phyloP scores from a whole-genome alignment of 2,797 vertebrate genomes.

The Anolis apletophallus region DNA sequence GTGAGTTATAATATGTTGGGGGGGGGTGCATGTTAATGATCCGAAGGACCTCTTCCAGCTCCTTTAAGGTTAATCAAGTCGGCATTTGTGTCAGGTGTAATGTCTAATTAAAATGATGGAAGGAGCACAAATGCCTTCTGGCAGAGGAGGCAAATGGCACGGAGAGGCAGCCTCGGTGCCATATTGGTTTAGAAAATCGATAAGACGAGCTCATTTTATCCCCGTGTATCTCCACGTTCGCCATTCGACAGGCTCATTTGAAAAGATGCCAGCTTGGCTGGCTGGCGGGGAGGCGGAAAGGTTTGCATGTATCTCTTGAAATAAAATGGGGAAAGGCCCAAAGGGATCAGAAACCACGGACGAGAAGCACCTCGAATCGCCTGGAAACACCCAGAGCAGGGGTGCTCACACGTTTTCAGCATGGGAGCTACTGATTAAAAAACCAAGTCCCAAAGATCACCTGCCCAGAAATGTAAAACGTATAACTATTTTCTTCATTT shows the following conservation, averaged over 20 bases:
- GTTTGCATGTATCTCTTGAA: conserved; percentile 50
- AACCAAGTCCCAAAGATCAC: no score
- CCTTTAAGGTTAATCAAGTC: conserved; percentile 86
- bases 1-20: conserved; percentile 79
- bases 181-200: conserved; percentile 85
- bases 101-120: conserved; percentile 86
- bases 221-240: conserved; percentile 75
- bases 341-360: conserved; percentile 22
- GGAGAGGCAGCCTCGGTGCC: conserved; percentile 73
- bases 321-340: conserved; percentile 16
- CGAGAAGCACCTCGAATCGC: background rate
- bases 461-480: no score
- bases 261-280: conserved; percentile 72
- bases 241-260: conserved; percentile 76
- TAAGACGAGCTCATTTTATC: conserved; percentile 82
- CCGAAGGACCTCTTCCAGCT: conserved; percentile 76
- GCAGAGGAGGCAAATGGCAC: conserved; percentile 81
- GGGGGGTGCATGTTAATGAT: conserved; percentile 78
- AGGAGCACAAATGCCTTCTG: conserved; percentile 71
- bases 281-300: conserved; percentile 57
- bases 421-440: no score
- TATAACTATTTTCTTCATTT: no score
- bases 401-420: no score
- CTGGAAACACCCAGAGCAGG: background rate
- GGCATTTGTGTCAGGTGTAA: conserved; percentile 84